Evolutionary conservation across 2,113 vertebrate genomes (phyloP).

Genomic region (Lontra canadensis): DNA sequence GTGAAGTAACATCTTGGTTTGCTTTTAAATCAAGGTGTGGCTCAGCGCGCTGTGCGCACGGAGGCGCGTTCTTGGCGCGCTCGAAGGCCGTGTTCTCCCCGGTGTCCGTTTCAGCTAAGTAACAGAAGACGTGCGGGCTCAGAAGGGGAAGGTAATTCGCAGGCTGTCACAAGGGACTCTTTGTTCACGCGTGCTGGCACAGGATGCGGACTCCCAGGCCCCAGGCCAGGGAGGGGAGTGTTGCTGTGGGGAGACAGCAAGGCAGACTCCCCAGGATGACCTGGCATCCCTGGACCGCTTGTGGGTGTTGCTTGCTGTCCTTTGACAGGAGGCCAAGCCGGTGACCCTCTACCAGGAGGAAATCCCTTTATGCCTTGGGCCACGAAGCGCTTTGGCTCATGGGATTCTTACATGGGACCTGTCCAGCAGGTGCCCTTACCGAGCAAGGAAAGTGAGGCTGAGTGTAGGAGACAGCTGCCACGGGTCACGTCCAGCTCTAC

Average conservation of each 20-base stretch:
- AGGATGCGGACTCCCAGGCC: background rate
- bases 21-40: background rate
- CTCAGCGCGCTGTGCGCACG: fast-evolving
- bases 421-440: background rate
- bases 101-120: background rate
- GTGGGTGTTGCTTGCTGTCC: background rate
- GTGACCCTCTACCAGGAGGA: background rate
- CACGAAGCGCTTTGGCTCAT: background rate
- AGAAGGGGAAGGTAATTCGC: background rate
- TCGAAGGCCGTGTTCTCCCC: background rate
- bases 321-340: background rate
- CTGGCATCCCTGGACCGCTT: too few relatives aligned
- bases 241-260: background rate
- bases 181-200: background rate
- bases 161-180: background rate
- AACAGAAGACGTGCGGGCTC: background rate
- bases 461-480: background rate
- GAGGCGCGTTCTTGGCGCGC: fast-evolving
- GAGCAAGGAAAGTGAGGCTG: background rate
- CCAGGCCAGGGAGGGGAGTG: background rate
- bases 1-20: background rate
- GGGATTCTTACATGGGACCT: background rate
- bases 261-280: background rate
- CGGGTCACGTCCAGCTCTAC: background rate
- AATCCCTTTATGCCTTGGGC: background rate